These are phyloP conservation scores for Psittacus erithacus DNA, from an alignment of 2,113 vertebrate genomes.

Conservation along the genomic window DNA sequence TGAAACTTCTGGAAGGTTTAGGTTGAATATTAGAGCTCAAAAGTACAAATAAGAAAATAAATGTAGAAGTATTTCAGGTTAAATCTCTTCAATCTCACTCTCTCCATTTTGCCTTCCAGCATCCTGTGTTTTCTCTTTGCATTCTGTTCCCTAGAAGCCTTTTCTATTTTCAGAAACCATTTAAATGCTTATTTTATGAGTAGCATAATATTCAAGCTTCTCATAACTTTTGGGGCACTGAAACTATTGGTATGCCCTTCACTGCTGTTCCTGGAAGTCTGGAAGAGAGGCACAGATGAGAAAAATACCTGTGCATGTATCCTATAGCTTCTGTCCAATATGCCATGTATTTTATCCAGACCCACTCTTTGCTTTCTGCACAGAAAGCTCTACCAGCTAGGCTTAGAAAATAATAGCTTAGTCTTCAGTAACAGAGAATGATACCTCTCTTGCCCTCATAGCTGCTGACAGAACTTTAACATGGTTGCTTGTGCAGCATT, in stretches of 20 bases:
- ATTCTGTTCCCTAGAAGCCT: conserved; percentile 27
- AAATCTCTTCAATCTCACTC: conserved; percentile 6
- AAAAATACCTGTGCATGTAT: neutral
- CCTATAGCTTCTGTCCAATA: neutral
- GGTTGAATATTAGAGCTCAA: neutral
- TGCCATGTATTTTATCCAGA: neutral
- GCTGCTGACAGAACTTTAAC: neutral
- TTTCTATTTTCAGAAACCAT: conserved; percentile 20
- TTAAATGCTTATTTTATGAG: conserved; percentile 37
- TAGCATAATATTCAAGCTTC: neutral
- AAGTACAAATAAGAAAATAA: conserved; percentile 23
- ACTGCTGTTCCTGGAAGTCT: neutral
- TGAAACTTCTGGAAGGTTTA: conserved; percentile 15
- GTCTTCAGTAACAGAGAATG: neutral
- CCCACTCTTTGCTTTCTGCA: neutral
- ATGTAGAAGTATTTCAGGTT: conserved; percentile 1
- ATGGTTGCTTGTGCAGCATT: accelerated
- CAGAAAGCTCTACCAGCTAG: neutral
- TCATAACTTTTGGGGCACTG: neutral
- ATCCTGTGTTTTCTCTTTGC: conserved; percentile 24
- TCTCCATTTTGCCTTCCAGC: neutral
- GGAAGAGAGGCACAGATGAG: neutral
- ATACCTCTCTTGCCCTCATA: neutral
- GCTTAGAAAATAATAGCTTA: neutral
- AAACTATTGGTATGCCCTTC: neutral